Conservation (phyloP, 1,140 invertebrate species). For the Phenacoccus solenopsis region DNA sequence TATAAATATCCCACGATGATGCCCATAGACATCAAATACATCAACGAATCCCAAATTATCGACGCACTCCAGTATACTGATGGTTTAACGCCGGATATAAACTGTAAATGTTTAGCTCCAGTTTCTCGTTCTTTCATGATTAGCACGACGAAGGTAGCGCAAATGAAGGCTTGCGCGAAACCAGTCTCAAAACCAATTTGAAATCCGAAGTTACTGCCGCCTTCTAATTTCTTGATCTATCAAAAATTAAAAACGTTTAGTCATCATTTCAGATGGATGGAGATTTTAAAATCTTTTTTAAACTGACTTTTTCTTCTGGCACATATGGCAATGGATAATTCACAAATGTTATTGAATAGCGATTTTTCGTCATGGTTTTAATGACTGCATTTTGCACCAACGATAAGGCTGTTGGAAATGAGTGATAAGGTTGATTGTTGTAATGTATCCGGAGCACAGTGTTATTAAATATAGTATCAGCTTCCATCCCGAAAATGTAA, state of each 20-base stretch:
- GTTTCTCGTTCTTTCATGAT: conserved; percentile 43
- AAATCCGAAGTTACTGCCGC: conserved; percentile 43
- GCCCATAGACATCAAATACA: conserved; percentile 42
- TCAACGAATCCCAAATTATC: conserved; percentile 58
- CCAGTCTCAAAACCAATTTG: conserved; percentile 48
- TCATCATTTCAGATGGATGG: no score
- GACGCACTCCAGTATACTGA: conserved; percentile 55
- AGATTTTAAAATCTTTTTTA: no score
- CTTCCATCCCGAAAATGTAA: conserved; percentile 38
- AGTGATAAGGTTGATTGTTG: conserved; percentile 54
- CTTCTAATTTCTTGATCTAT: conserved; percentile 37
- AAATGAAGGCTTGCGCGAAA: conserved; percentile 56
- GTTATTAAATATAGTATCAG: conserved; percentile 32
- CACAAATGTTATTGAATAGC: conserved; percentile 41
- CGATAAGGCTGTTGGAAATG: conserved; percentile 48
- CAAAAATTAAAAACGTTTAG: not conserved
- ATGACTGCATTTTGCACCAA: conserved; percentile 48
- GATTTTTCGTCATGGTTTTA: conserved; percentile 30
- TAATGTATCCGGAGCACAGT: conserved; percentile 37
- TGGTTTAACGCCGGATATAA: conserved; percentile 61
- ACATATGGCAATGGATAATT: conserved; percentile 54
- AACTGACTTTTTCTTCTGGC: conserved; percentile 29
- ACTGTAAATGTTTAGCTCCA: conserved; percentile 51
- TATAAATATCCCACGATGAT: conserved; percentile 40
- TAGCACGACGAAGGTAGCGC: conserved; percentile 60